phyloP scores from a whole-genome alignment of 2,113 vertebrate species.

The Urocitellus parryii region DNA sequence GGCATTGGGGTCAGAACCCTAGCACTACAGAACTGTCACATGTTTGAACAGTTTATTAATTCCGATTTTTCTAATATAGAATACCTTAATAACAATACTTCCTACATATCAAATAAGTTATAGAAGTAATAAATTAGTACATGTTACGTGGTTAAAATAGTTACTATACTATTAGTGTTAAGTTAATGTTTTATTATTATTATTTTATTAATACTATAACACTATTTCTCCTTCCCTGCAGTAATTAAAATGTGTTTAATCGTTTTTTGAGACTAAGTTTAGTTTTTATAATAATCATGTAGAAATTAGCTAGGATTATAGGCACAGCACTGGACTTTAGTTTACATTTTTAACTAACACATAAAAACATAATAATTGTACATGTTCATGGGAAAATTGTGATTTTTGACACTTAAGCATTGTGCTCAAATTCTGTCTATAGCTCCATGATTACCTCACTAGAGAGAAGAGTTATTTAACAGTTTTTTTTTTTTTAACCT shows the following conservation, averaged over 20 bases:
- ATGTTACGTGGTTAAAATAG: background rate
- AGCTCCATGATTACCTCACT: background rate
- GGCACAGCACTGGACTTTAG: too few relatives aligned
- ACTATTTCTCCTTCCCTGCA: background rate
- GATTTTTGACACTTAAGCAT: background rate
- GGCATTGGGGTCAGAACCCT: background rate
- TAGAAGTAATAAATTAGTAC: background rate
- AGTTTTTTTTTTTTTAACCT: background rate
- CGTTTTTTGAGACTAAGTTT: background rate
- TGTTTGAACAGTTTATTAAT: background rate
- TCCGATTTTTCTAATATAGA: slow-evolving; percentile 26
- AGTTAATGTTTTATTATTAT: background rate
- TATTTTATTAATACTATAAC: background rate
- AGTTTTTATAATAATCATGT: background rate
- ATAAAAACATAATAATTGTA: background rate
- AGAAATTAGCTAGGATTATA: background rate
- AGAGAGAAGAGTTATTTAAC: background rate
- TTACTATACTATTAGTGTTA: background rate
- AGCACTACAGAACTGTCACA: background rate
- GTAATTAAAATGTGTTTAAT: background rate
- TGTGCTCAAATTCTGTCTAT: background rate
- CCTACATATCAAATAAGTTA: background rate
- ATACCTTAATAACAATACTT: background rate
- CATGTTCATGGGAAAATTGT: too few relatives aligned
- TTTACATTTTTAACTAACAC: background rate